These are phyloP conservation scores for Rafetus swinhoei DNA, from an alignment of 2,113 vertebrate species.

Conservation along the genomic window DNA sequence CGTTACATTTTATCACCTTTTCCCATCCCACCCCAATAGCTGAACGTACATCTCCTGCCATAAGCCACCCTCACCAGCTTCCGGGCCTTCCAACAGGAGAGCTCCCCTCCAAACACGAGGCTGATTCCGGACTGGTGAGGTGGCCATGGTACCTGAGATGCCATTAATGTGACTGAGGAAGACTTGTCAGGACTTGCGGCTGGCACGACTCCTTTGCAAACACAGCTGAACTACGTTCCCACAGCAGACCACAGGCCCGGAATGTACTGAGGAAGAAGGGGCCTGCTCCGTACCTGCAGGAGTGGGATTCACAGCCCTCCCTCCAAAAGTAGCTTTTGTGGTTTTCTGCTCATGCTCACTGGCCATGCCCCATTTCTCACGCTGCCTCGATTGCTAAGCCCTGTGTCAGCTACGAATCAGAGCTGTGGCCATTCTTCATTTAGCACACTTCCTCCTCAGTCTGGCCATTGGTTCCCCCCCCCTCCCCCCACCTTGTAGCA, in stretches of 20 bases:
- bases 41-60: constrained; percentile 3
- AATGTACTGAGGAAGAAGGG: neutral
- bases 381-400: neutral
- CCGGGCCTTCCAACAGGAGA: accelerated
- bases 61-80: neutral
- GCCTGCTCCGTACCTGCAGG: neutral
- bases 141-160: neutral
- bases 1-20: constrained; percentile 44
- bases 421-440: neutral
- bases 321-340: neutral
- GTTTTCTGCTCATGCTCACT: neutral
- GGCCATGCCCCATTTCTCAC: neutral
- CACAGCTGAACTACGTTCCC: neutral
- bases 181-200: neutral
- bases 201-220: neutral
- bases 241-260: neutral
- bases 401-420: neutral
- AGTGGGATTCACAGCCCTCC: neutral
- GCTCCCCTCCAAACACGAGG: neutral
- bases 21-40: constrained; percentile 15
- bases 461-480: neutral
- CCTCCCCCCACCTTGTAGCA: neutral
- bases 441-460: neutral
- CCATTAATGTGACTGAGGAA: neutral
- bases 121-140: neutral